These are phyloP conservation scores for Sipunculus nudus DNA, from an alignment of 2,888 invertebrate genomes.

Conservation along the genomic window DNA sequence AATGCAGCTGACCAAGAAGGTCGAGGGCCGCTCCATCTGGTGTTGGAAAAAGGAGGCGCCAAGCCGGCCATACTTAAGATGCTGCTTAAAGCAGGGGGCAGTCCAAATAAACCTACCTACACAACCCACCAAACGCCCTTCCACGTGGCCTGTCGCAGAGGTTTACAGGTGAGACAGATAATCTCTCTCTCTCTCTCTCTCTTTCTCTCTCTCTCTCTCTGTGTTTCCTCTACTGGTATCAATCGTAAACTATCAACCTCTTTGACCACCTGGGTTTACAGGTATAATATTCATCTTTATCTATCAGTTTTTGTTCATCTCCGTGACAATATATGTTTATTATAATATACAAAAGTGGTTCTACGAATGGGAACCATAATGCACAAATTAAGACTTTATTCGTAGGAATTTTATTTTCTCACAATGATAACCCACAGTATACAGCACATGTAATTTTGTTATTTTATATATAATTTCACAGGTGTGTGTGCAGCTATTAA, in stretches of 20 bases:
- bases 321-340: background rate
- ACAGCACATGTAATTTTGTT: too few relatives aligned
- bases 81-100: conserved; percentile 33
- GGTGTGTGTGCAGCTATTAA: conserved; percentile 20
- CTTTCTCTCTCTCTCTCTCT: background rate
- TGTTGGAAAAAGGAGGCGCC: conserved; percentile 28
- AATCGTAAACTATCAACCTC: background rate
- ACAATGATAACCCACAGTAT: too few relatives aligned
- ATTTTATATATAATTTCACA: too few relatives aligned
- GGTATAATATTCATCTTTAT: background rate
- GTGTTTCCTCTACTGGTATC: background rate
- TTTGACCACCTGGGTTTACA: background rate
- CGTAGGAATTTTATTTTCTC: background rate
- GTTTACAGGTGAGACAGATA: conserved; percentile 27
- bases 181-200: background rate
- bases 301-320: background rate
- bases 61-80: conserved; percentile 25
- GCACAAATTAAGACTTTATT: background rate
- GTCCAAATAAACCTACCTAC: conserved; percentile 20
- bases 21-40: conserved; percentile 26
- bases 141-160: conserved; percentile 29
- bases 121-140: conserved; percentile 26
- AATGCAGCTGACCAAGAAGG: conserved; percentile 29
- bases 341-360: background rate
- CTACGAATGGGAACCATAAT: background rate